Base-by-base conservation (phyloP, 2,888 invertebrate genomes). In the Hirtodrosophila trivittata region DNA sequence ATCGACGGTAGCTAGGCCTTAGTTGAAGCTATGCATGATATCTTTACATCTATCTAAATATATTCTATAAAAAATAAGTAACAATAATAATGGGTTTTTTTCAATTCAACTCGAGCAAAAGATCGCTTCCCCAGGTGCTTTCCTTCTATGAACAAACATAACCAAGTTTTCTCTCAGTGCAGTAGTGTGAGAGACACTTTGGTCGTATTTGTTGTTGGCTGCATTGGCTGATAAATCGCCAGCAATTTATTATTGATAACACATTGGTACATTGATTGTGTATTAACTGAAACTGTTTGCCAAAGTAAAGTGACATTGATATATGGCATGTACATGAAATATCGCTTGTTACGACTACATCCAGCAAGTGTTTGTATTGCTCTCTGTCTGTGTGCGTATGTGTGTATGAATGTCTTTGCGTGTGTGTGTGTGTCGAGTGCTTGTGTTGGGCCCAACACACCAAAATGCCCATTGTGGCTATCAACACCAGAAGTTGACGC, bases 231-330 rank as follows among this genome's bases (percentile, higher is more conserved):
- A 83, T 83, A 83, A 83, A 83, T 83, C 78, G 87, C 82, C 62
- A 66, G 85, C 87, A 82, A 83, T 83, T 83, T 83, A 83, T 83
- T 85, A 83, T 83, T 83, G 83, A 83, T 85, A 83, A 87, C 83
- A 86, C 87, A 83, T 87, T 87, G 87, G 83, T 77, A 86, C 83
- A 83, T 87, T 83, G 83, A 83, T 83, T 83, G 83, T 83, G 87
- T 84, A 83, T 83, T 83, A 83, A 86, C 87, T 82, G 83, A 83
- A 83, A 86, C 83, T 81, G 82, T 86, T 86, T 86, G 86, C 85
- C 87, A 86, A 82, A 82, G 85, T 86, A 84, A 82, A 82, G 77
- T 82, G 82, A 86, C 82, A 84, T 84, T 82, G 82, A 82, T 82
- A 84, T 86, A 82, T 82, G 68, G 86, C 77, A 81, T 75, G 82